Evolutionary conservation across 2,797 vertebrate genomes (phyloP), one percentile per base, ranked within the genome.

Genomic region (Peromyscus melanophrys): DNA sequence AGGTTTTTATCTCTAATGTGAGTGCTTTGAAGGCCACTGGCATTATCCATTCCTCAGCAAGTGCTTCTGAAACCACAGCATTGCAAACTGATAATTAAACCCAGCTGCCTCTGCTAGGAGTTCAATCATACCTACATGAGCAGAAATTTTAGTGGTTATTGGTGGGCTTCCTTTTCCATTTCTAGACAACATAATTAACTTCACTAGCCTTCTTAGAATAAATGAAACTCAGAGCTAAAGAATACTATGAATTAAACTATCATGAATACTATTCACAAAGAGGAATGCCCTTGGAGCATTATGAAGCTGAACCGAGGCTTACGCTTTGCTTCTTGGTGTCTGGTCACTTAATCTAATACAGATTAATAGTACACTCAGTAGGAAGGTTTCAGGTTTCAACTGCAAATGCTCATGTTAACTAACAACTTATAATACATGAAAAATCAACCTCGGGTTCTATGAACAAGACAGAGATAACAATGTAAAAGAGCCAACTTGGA

Each of bases 31-130:
- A 98, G 98, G 98, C 98, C 98, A 98, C 98, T 98, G 95, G 97
- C 96, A 97, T 98, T 98, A 98, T 98, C 98, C 98, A 96, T 98
- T 98, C 98, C 97, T 96, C 97, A 98, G 98, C 98, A 98, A 98
- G 97, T 98, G 98, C 97, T 98, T 98, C 98, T 84, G 94, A 98
- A 99, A 98, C 98, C 97, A 97, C 98, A 98, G 98, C 92, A 92
- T 97, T 98, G 98, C 98, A 97, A 98, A 98, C 98, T 98, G 98
- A 98, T 99, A 98, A 98, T 98, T 99, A 99, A 98, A 98, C 98
- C 98, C 98, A 99, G 98, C 98, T 98, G 98, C 98, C 98, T 98
- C 96, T 92, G 73, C 97, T 98, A 97, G 4, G 97, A 98, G 97
- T 97, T 98, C 98, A 97, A 97, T 98, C 97, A 93, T 96, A 98